Evolutionary conservation across 2,888 invertebrate genomes (phyloP).

Genomic region (Chymomyza fuscimana): DNA sequence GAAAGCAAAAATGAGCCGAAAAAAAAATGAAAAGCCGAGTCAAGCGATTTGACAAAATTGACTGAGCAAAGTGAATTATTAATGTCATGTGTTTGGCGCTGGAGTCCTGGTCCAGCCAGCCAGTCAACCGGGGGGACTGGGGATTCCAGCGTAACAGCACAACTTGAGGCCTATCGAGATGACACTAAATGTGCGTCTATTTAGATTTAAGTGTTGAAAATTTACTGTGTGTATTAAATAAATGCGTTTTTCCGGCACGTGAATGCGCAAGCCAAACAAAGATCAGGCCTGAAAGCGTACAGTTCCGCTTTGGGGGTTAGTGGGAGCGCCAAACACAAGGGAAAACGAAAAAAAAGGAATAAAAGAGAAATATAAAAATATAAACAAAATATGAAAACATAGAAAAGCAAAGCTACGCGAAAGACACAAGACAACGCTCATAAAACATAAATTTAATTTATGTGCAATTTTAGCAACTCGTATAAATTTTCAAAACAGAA

Average conservation of each 20-base stretch:
- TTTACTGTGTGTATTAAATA: constrained; percentile 71
- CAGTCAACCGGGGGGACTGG: neutral
- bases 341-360: constrained; percentile 18
- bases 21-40: constrained; percentile 43
- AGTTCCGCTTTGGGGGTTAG: neutral
- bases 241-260: constrained; percentile 71
- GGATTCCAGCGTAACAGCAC: neutral
- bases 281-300: constrained; percentile 12
- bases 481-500: constrained; percentile 61
- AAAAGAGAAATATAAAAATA: too few relatives aligned
- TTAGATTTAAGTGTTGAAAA: constrained; percentile 70
- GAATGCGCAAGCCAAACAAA: constrained; percentile 37
- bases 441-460: constrained; percentile 75
- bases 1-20: constrained; percentile 5
- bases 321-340: constrained; percentile 7
- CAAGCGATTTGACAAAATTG: constrained; percentile 70
- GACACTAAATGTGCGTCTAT: constrained; percentile 69
- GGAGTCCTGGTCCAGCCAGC: neutral
- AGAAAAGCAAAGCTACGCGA: constrained; percentile 13
- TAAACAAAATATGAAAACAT: constrained; percentile 40
- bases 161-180: constrained; percentile 48
- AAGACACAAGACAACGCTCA: constrained; percentile 60
- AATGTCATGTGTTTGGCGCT: constrained; percentile 60
- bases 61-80: constrained; percentile 73
- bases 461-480: constrained; percentile 75